These are phyloP conservation scores for Rallus crepitans DNA, from an alignment of 2,797 vertebrate genomes.

Conservation along the genomic window DNA sequence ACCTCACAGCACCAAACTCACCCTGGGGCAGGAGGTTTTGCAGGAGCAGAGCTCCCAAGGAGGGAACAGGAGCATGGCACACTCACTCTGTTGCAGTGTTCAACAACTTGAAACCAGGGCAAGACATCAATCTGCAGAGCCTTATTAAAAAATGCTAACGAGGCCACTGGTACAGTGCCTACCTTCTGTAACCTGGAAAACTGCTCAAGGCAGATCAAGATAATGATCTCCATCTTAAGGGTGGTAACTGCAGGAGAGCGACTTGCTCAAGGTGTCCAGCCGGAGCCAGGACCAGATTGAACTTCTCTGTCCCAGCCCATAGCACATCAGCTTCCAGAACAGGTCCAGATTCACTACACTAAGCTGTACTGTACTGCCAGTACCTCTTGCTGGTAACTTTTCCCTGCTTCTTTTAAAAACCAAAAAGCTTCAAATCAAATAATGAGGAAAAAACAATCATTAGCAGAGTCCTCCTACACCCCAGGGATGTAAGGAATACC, in stretches of 20 bases:
- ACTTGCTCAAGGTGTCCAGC: background rate
- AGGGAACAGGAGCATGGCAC: background rate
- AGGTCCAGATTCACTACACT: background rate
- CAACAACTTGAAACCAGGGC: background rate
- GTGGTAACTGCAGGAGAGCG: background rate
- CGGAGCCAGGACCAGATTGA: fast-evolving
- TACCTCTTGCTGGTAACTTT: background rate
- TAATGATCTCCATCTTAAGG: background rate
- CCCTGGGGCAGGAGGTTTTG: background rate
- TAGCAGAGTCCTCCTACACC: background rate
- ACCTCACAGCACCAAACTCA: background rate
- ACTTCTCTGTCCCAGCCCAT: background rate
- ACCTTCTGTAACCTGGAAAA: slow-evolving; percentile 5
- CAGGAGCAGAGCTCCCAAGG: background rate
- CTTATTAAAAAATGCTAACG: background rate
- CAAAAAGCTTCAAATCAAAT: background rate
- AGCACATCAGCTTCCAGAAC: background rate
- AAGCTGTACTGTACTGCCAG: background rate
- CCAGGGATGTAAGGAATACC: fast-evolving
- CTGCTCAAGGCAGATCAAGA: background rate
- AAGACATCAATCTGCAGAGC: background rate
- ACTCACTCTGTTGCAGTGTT: fast-evolving
- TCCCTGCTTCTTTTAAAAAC: background rate
- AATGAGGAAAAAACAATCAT: background rate
- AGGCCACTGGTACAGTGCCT: background rate